Percentiles rank a stretch among this genome's conserved stretches.
Evolutionary conservation across 2,113 vertebrate species (phyloP).

Genomic region (Prinia subflava): DNA sequence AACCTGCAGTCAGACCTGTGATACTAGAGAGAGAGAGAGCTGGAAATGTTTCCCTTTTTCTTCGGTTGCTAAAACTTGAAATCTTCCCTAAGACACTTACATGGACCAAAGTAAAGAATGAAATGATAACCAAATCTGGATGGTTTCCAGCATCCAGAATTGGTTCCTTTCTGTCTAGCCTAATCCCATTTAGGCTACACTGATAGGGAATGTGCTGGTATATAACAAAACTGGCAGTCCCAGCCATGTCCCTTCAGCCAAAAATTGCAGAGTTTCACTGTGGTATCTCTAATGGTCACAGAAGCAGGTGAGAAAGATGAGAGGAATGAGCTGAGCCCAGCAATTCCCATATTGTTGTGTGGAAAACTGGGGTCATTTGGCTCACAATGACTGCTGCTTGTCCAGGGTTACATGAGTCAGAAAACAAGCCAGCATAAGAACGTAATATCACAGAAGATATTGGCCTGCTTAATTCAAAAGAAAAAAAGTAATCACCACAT

Average conservation of each 20-base stretch:
- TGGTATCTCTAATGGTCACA: not conserved
- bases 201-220: not conserved
- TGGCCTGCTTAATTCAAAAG: not conserved
- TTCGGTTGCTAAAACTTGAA: not conserved
- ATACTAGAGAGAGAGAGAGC: not conserved
- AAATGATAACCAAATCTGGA: not conserved
- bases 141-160: not conserved
- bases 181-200: not conserved
- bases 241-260: not conserved
- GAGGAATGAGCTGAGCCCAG: not conserved
- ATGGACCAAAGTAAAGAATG: not conserved
- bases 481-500: slow-evolving; percentile 20
- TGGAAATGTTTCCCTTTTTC: not conserved
- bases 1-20: not conserved
- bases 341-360: not conserved
- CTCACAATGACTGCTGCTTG: not conserved
- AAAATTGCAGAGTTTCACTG: not conserved
- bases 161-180: slow-evolving; percentile 12
- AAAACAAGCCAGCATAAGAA: not conserved
- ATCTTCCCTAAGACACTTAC: not conserved
- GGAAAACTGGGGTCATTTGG: not conserved
- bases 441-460: not conserved
- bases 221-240: not conserved
- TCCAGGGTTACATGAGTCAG: not conserved
- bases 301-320: slow-evolving; percentile 5